Evolutionary conservation across 2,797 vertebrate genomes (phyloP), one percentile per base, ranked within the genome.

Genomic region (Orestias chungarensis): DNA sequence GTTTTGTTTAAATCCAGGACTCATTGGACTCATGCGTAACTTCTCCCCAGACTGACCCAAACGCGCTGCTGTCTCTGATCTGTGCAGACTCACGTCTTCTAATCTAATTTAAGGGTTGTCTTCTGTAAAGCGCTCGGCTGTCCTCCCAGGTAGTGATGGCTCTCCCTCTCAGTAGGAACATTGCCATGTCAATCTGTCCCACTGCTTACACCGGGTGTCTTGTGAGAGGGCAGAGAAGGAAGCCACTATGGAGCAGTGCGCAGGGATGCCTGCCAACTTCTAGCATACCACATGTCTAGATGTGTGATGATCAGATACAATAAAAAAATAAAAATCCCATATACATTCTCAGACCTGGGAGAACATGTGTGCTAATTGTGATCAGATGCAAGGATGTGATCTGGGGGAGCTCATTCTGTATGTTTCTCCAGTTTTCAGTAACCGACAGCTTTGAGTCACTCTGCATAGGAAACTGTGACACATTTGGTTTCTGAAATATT

Each of bases 131-230:
- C 38, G 4, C 4, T 9, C 38, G 4, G 4, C 38, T n/a, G n/a
- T n/a, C n/a, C n/a, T n/a, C 2, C 79, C 84, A 84, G 86, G 81
- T 91, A n/a, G 87, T 86, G 75, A 71, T 75, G 78, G 72, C 46
- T n/a, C n/a, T n/a, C n/a, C n/a, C n/a, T n/a, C n/a, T n/a, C n/a
- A 82, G 78, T 42, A 70, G 81, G 25, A 73, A 66, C 43, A 66
- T 70, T 55, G 71, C 74, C 73, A 44, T 73, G 74, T 90, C 80
- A 84, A 61, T 78, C 59, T 73, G 81, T 43, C 40, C 78, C 87
- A 87, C 89, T 86, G 85, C 87, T 88, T 76, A 74, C 68, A 68
- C 4, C 23, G 70, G 75, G 43, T 46, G 76, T 75, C 74, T 79
- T 65, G 74, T 66, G 66, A 49, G 50, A 49, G 50, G 23, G 47